These are phyloP conservation scores for Sepioteuthis lessoniana DNA, from an alignment of 2,888 invertebrate genomes.

Conservation along the genomic window DNA sequence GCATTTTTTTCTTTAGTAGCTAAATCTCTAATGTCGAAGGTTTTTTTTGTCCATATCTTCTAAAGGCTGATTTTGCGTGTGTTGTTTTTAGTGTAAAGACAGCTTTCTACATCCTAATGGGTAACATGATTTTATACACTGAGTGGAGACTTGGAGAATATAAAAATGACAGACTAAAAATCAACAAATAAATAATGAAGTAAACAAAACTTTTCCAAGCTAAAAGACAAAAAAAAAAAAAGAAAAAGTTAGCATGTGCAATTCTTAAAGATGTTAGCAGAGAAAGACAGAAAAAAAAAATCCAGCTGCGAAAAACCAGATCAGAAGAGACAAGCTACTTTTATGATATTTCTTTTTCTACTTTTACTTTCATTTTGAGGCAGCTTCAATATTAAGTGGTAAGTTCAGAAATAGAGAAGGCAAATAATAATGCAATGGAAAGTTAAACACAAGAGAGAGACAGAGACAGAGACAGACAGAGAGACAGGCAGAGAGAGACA, in stretches of 20 bases:
- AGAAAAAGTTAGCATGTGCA: background rate
- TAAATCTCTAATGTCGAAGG: background rate
- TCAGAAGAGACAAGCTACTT: background rate
- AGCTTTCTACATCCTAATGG: background rate
- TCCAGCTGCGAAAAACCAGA: background rate
- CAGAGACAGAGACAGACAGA: too few relatives aligned
- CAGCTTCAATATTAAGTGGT: too few relatives aligned
- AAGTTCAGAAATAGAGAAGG: too few relatives aligned
- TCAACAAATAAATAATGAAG: background rate
- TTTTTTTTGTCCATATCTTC: background rate
- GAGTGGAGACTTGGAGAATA: background rate
- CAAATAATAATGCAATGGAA: too few relatives aligned
- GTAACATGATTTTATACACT: background rate
- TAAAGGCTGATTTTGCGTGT: background rate
- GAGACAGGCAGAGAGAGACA: too few relatives aligned
- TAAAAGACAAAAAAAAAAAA: background rate
- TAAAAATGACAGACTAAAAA: background rate
- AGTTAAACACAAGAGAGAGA: too few relatives aligned
- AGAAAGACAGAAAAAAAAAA: background rate
- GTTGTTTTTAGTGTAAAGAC: background rate
- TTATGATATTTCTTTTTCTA: background rate
- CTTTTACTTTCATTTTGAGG: too few relatives aligned
- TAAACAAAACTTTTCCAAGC: background rate
- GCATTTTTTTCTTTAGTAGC: background rate
- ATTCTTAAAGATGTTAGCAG: background rate